These are phyloP conservation scores for Philypnodon macrostomus DNA, from an alignment of 2,797 vertebrate genomes.

Conservation along the genomic window DNA sequence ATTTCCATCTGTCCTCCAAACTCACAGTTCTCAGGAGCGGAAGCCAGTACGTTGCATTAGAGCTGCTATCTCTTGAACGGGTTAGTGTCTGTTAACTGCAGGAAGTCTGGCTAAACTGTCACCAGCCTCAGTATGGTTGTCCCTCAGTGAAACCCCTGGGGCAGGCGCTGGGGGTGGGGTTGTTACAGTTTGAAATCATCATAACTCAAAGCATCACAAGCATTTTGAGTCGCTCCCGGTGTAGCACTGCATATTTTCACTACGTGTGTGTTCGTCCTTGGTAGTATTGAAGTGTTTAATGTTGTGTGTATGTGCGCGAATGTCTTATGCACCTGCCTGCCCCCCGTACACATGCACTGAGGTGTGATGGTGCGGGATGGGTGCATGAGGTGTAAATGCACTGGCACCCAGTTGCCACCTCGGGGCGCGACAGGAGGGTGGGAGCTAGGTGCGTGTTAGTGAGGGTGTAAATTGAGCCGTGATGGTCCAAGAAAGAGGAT, in stretches of 20 bases:
- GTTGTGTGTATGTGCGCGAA: constrained; percentile 2
- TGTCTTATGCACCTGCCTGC: constrained; percentile 30
- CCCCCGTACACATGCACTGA: constrained; percentile 8
- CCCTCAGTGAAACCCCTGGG: constrained; percentile 34
- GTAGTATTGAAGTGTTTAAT: constrained; percentile 8
- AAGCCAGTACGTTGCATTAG: constrained; percentile 21
- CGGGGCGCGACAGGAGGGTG: constrained; percentile 50
- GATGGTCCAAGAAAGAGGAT: constrained; percentile 59
- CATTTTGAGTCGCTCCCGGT: constrained; percentile 61
- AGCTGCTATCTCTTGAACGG: constrained; percentile 50
- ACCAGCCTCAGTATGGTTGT: constrained; percentile 39
- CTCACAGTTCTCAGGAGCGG: constrained; percentile 9
- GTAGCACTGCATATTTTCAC: constrained; percentile 69
- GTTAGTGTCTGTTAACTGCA: constrained; percentile 64
- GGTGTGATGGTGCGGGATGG: constrained; percentile 35
- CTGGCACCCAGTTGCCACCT: constrained; percentile 62
- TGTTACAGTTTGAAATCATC: constrained; percentile 39
- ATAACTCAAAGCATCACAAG: constrained; percentile 47
- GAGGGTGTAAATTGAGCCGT: constrained; percentile 79
- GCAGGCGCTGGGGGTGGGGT: constrained; percentile 13
- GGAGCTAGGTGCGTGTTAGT: constrained; percentile 29
- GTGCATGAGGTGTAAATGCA: constrained; percentile 74
- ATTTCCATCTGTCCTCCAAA: constrained; percentile 5
- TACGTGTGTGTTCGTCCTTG: constrained; percentile 1
- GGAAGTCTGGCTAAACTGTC: constrained; percentile 72